Evolutionary conservation across 2,113 vertebrate species (phyloP).

Genomic region (Anarrhichthys ocellatus): DNA sequence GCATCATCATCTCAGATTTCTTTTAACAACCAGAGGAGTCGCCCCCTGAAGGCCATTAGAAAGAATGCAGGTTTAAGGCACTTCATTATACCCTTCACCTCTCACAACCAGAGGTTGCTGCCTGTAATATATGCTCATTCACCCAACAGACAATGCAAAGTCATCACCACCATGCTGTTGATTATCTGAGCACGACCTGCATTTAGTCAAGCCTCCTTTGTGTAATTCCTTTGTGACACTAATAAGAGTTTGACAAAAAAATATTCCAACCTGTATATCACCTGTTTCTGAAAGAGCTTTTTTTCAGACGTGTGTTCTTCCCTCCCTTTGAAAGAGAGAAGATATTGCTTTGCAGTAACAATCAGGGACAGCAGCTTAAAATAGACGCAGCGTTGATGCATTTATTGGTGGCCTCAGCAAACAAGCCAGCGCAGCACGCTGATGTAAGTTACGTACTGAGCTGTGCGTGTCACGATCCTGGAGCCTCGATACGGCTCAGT

Average conservation of each 20-base stretch:
- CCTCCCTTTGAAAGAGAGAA: background rate
- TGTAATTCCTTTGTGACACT: background rate
- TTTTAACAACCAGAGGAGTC: background rate
- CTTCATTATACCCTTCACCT: background rate
- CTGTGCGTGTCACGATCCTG: slow-evolving; percentile 15
- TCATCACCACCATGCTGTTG: background rate
- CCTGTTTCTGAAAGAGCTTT: background rate
- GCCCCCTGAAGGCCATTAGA: background rate
- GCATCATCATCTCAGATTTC: background rate
- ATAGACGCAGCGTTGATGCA: slow-evolving; percentile 24
- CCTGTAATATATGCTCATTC: background rate
- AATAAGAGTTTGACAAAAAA: slow-evolving; percentile 1
- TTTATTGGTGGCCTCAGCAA: slow-evolving; percentile 32
- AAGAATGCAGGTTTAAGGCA: background rate
- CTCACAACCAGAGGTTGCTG: background rate
- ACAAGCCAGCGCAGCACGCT: slow-evolving; percentile 7
- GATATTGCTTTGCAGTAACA: background rate
- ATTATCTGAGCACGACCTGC: background rate
- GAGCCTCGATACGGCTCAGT: slow-evolving; percentile 5
- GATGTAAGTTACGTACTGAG: slow-evolving; percentile 33
- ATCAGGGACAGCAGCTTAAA: slow-evolving; percentile 2
- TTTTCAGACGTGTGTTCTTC: background rate
- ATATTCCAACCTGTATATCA: background rate
- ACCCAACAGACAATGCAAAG: background rate
- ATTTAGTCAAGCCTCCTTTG: background rate